phyloP scores from a whole-genome alignment of 2,113 vertebrate species.

The Lycocorax pyrrhopterus region DNA sequence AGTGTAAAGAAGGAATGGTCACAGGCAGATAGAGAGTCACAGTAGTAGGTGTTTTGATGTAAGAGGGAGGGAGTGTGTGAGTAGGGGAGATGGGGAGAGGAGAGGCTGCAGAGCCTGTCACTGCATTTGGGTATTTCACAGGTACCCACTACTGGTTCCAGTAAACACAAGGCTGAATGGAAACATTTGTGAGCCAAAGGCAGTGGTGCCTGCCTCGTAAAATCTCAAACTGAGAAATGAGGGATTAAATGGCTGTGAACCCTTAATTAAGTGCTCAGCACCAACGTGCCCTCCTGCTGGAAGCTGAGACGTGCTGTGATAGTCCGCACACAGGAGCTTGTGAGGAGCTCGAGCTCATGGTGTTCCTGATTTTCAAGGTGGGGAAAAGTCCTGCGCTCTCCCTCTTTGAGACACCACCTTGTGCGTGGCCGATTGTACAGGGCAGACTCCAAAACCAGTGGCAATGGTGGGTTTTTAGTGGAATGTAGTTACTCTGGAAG shows the following conservation, averaged over 20 bases:
- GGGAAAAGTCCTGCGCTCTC: accelerated
- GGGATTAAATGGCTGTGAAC: not conserved
- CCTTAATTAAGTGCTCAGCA: not conserved
- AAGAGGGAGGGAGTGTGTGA: not conserved
- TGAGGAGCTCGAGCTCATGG: not conserved
- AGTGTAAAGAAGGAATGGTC: conserved; percentile 37
- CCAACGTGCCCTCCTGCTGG: not conserved
- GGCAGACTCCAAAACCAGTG: not conserved
- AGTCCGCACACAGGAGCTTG: not conserved
- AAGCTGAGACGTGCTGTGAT: accelerated
- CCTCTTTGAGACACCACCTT: not conserved
- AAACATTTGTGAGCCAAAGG: not conserved
- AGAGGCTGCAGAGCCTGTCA: not conserved
- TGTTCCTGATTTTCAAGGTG: not conserved
- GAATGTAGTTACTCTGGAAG: conserved; percentile 24
- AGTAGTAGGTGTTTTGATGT: conserved; percentile 15
- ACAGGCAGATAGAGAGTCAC: not conserved
- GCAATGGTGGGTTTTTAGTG: not conserved
- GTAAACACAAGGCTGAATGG: not conserved
- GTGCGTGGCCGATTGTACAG: accelerated
- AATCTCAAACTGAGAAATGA: not conserved
- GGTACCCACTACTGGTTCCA: not conserved
- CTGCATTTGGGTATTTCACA: not conserved
- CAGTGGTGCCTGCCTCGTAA: not conserved
- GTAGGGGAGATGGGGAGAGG: not conserved